Conservation (phyloP, 2,797 vertebrate species). For the Simalia tracyae region DNA sequence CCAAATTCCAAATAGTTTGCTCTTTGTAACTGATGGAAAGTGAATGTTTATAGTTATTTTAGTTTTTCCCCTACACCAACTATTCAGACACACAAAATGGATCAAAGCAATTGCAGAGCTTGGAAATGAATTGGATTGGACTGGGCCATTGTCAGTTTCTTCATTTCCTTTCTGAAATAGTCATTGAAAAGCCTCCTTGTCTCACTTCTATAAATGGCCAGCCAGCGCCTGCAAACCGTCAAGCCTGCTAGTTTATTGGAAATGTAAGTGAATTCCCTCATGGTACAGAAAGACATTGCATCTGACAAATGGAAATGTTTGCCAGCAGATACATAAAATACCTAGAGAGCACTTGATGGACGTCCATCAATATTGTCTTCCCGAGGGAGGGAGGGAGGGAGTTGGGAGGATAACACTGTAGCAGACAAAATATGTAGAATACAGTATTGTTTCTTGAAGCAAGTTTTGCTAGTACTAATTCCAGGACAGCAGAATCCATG, state of each 20-base stretch:
- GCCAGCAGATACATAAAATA: constrained; percentile 16
- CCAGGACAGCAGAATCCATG: background rate
- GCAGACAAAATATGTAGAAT: background rate
- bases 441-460: background rate
- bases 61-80: constrained; percentile 27
- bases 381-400: background rate
- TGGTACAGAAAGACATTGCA: constrained; percentile 37
- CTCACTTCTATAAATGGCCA: constrained; percentile 48
- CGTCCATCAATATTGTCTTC: constrained; percentile 6
- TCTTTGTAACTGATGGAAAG: constrained; percentile 28
- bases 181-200: constrained; percentile 31
- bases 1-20: constrained; percentile 21
- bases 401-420: background rate
- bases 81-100: constrained; percentile 37
- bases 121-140: background rate
- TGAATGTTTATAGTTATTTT: constrained; percentile 31
- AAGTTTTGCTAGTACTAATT: background rate
- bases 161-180: background rate
- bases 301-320: constrained; percentile 35
- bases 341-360: constrained; percentile 6
- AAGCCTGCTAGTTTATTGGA: constrained; percentile 17
- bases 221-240: constrained; percentile 42
- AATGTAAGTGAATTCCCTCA: constrained; percentile 31
- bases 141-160: constrained; percentile 38
- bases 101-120: constrained; percentile 12